Percentiles rank a stretch among this genome's conserved stretches.
These are phyloP conservation scores for Mellivora capensis DNA, from an alignment of 2,113 vertebrate genomes.

Conservation along the genomic window DNA sequence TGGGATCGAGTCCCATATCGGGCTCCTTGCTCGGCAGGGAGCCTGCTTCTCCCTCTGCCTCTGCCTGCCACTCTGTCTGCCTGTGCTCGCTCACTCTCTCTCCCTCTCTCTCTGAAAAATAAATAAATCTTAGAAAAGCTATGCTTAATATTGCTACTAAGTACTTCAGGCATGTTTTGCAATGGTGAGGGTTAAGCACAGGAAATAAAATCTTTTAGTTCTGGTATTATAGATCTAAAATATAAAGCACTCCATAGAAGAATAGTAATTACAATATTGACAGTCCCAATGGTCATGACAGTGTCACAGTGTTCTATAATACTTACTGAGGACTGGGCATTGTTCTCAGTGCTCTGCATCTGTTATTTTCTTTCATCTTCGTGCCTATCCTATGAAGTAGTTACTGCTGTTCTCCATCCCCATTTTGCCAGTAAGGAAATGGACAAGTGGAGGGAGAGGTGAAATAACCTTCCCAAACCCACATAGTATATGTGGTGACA, in stretches of 20 bases:
- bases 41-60: too few relatives aligned
- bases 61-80: too few relatives aligned
- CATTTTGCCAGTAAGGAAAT: background rate
- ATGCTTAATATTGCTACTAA: background rate
- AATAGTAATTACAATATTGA: background rate
- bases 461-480: background rate
- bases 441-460: background rate
- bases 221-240: background rate
- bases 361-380: background rate
- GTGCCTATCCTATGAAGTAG: background rate
- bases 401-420: background rate
- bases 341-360: background rate
- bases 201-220: background rate
- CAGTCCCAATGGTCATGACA: background rate
- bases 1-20: too few relatives aligned
- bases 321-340: background rate
- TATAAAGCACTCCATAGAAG: background rate
- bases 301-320: background rate
- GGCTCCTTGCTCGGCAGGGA: too few relatives aligned
- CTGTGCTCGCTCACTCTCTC: too few relatives aligned
- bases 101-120: too few relatives aligned
- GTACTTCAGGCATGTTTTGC: background rate
- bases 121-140: too few relatives aligned
- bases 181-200: background rate
- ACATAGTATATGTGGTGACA: fast-evolving